Evolutionary conservation across 2,888 invertebrate genomes (phyloP).

Genomic region (Pyralis farinalis): DNA sequence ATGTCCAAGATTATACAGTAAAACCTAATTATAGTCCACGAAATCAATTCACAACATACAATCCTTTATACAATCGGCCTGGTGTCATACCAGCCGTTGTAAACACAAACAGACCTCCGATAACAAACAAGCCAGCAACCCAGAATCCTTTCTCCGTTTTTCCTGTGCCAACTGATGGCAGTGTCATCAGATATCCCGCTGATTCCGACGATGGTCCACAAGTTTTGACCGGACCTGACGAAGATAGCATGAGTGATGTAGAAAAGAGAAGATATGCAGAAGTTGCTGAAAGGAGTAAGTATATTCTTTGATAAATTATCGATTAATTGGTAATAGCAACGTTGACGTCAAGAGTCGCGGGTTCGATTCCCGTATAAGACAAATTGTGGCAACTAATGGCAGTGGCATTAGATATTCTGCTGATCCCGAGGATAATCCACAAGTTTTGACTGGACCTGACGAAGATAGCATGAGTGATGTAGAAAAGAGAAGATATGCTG

Average conservation of each 20-base stretch:
- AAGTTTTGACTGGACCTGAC: conserved; percentile 47
- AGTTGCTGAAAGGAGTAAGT: conserved; percentile 61
- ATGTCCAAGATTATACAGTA: conserved; percentile 12
- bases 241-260: conserved; percentile 49
- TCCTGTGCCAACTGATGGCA: conserved; percentile 21
- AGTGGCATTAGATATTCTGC: conserved; percentile 24
- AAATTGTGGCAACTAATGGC: conserved; percentile 20
- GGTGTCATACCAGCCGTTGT: conserved; percentile 51
- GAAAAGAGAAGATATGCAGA: conserved; percentile 50
- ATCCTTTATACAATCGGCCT: conserved; percentile 36
- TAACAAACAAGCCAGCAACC: conserved; percentile 51
- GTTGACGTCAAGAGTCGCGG: too few species aligned
- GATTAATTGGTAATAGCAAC: too few species aligned
- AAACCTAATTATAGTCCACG: conserved; percentile 18
- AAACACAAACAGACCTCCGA: conserved; percentile 46
- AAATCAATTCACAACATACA: conserved; percentile 23
- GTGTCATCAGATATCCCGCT: conserved; percentile 21
- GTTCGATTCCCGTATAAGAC: too few species aligned
- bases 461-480: conserved; percentile 53
- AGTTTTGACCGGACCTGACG: conserved; percentile 49
- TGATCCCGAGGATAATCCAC: conserved; percentile 28
- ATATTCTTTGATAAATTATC: too few species aligned
- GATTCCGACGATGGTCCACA: conserved; percentile 31
- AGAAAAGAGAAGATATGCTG: conserved; percentile 46
- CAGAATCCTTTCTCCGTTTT: conserved; percentile 19